Base-by-base conservation (phyloP, 1,140 invertebrate species). In the Onthophagus taurus region DNA sequence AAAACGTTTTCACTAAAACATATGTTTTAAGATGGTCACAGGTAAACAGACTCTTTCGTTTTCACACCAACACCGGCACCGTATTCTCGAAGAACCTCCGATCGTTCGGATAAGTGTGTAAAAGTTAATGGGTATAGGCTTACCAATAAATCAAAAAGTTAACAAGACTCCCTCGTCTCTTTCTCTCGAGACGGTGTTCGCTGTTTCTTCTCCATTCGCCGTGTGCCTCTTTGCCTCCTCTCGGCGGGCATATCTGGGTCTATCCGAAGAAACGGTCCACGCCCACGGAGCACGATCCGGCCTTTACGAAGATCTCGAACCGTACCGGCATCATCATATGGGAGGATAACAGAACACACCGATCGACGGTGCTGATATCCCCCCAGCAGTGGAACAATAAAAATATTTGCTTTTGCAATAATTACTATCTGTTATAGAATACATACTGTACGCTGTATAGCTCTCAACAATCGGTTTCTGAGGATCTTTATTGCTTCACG, bases 141-240 rank as follows among this genome's bases (percentile, higher is more conserved):
- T 37, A 37, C 35, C 18, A 51, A 57, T 60, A 60, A 58, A 60
- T 60, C 56, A 55, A 52, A 58, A 55, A 60, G 56, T 58, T 60
- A 60, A 60, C 58, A 57, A 60, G 58, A 60, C 58, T 56, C 53
- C 58, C 58, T 52, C 52, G 52, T 49, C 42, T 45, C 42, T 45
- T 38, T 45, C 23, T 45, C 52, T 59, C 54, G 54, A 57, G 58
- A 21, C 18, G 20, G 35, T 37, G 19, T 37, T 37, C 57, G 58
- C 58, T 54, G 49, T 53, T 54, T 52, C 55, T 48, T 52, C 55
- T 52, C 57, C 57, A n/a, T n/a, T n/a, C n/a, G n/a, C n/a, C n/a
- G n/a, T n/a, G n/a, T n/a, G n/a, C n/a, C n/a, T n/a, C n/a, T n/a
- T n/a, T n/a, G n/a, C n/a, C n/a, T n/a, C n/a, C n/a, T n/a, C n/a